Conservation (phyloP, 2,797 vertebrate species). For the Phrynocephalus vlangalii region DNA sequence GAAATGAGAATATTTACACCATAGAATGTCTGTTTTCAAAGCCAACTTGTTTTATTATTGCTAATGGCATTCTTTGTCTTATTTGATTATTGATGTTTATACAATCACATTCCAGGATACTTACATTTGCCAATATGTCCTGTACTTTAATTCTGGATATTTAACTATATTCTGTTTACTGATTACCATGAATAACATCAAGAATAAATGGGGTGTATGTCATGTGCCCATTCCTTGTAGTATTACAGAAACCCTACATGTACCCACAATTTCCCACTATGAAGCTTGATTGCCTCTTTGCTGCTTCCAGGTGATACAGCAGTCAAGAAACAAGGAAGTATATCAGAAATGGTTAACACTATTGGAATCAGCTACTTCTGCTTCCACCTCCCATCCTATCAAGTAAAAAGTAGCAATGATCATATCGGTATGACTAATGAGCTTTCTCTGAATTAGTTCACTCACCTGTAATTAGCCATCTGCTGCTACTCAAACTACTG, state of each 20-base stretch:
- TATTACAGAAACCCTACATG: background rate
- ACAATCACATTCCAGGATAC: too few species aligned
- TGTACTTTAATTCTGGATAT: too few species aligned
- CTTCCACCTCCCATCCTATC: background rate
- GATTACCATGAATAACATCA: background rate
- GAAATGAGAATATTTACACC: too few species aligned
- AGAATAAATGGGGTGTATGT: background rate
- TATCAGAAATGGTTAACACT: background rate
- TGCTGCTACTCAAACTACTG: slow-evolving; percentile 17
- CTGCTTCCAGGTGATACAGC: background rate
- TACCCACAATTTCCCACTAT: background rate
- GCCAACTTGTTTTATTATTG: too few species aligned
- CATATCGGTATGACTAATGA: slow-evolving; percentile 25
- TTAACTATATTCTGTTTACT: too few species aligned
- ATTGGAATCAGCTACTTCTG: background rate
- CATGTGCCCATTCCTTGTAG: background rate
- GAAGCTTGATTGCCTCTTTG: background rate
- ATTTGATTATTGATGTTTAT: too few species aligned
- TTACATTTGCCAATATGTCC: too few species aligned
- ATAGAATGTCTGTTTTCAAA: too few species aligned
- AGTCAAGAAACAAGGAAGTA: background rate
- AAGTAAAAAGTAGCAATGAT: background rate
- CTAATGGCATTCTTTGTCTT: too few species aligned
- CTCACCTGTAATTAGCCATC: slow-evolving; percentile 44
- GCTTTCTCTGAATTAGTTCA: slow-evolving; percentile 21